phyloP scores from a whole-genome alignment of 2,888 invertebrate species.

The Apamea epomidion region DNA sequence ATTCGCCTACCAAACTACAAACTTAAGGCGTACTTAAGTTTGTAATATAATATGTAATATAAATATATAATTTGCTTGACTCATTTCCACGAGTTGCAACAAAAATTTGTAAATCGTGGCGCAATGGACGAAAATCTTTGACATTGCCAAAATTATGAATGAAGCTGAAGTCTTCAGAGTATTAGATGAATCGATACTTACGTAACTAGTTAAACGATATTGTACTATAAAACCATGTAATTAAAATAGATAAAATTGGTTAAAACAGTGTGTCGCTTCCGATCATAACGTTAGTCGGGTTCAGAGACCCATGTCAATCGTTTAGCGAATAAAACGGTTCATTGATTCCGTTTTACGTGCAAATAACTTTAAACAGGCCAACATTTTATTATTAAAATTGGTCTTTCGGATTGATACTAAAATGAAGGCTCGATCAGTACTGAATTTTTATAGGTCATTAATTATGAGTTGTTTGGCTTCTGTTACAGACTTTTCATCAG shows the following conservation, averaged over 20 bases:
- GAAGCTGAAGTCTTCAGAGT: constrained; percentile 4
- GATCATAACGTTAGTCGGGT: constrained; percentile 64
- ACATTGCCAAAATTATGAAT: constrained; percentile 11
- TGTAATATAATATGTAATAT: not conserved
- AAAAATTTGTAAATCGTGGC: constrained; percentile 13
- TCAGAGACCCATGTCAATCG: constrained; percentile 68
- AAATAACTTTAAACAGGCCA: constrained; percentile 54
- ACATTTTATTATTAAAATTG: constrained; percentile 51
- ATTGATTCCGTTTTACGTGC: constrained; percentile 66
- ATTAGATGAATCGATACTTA: not conserved
- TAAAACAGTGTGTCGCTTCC: constrained; percentile 47
- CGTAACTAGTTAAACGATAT: not conserved
- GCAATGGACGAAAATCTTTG: constrained; percentile 7
- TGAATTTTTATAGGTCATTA: constrained; percentile 10
- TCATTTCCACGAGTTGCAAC: constrained; percentile 21
- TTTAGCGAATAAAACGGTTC: constrained; percentile 67
- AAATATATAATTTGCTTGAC: constrained; percentile 29
- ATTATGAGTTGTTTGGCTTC: constrained; percentile 6
- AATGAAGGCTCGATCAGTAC: constrained; percentile 6
- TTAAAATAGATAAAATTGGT: constrained; percentile 51
- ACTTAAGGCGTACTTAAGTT: too few species aligned
- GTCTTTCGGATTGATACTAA: constrained; percentile 30
- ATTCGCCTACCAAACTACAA: too few species aligned
- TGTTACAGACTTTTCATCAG: not conserved
- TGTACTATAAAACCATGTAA: constrained; percentile 32